phyloP scores from a whole-genome alignment of 2,113 vertebrate genomes.

The Gopherus evgoodei region DNA sequence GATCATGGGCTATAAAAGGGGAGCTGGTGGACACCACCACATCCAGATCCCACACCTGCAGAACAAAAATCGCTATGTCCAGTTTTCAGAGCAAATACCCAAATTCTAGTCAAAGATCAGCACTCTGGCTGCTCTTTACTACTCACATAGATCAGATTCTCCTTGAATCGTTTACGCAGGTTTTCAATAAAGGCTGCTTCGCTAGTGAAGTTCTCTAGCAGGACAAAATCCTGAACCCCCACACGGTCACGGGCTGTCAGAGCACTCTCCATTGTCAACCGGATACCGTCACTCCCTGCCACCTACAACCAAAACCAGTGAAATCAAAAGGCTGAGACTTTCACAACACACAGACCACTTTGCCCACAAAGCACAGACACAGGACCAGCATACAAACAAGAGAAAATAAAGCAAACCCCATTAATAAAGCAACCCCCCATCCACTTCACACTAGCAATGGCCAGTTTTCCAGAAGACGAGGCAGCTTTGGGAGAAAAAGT shows the following conservation, averaged over 20 bases:
- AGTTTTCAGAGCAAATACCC: rapidly evolving
- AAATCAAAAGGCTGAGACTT: neutral
- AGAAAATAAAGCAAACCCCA: neutral
- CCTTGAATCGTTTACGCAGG: slow-evolving; percentile 95
- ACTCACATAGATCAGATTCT: slow-evolving; percentile 97
- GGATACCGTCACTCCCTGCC: slow-evolving; percentile 89
- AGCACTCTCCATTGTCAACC: slow-evolving; percentile 96
- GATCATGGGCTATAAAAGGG: rapidly evolving
- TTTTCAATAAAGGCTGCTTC: slow-evolving; percentile 97
- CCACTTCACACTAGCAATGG: neutral
- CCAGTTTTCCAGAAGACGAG: neutral
- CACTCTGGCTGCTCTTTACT: rapidly evolving
- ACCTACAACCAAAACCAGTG: slow-evolving; percentile 76
- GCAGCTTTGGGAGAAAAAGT: neutral
- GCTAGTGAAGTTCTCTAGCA: slow-evolving; percentile 97
- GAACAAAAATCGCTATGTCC: rapidly evolving
- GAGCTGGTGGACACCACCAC: neutral
- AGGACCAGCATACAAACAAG: neutral
- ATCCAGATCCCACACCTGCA: rapidly evolving
- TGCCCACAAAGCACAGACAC: neutral
- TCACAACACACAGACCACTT: rapidly evolving
- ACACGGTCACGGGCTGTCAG: slow-evolving; percentile 97
- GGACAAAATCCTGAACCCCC: slow-evolving; percentile 97
- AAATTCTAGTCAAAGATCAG: rapidly evolving
- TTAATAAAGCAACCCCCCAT: neutral